Evolutionary conservation across 2,797 vertebrate species (phyloP), one percentile per base, ranked within the genome.

Genomic region (Liasis olivaceus): DNA sequence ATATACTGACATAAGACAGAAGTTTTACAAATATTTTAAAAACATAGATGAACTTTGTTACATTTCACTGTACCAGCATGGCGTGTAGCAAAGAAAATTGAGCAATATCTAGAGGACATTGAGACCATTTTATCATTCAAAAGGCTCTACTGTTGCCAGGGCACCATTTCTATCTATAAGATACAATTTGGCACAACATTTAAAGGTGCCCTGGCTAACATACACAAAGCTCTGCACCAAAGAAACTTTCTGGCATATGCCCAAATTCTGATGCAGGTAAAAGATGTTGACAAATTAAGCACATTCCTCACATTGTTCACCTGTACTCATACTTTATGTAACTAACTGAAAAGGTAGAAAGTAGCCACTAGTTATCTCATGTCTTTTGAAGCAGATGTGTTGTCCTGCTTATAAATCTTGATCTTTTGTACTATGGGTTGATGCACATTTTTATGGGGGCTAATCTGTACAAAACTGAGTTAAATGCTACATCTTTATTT

Each of bases 281-380:
- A 77, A 47, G 20, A 60, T 77, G 14, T 62, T 62, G 58, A 0
- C 69, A 69, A 56, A 90, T 56, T 0, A 95, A 95, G 94, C 93
- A 96, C 95, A 95, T 96, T 90, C 89, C 93, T 93, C 87, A 94
- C 22, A 69, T 51, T 54, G 56, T 91, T 91, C 94, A 92, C 95
- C 87, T 85, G 88, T 92, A 87, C 36, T 47, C 42, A 91, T 91
- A 94, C 31, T 0, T n/a, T 86, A 91, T 9, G 69, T 90, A 59
- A 13, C 64, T 89, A 87, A 89, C 90, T 92, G 51, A 85, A 93
- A 85, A 94, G n/a, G 90, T 95, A 14, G 36, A 88, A 12, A 59
- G n/a, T 95, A 85, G 51, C 90, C 72, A 60, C 93, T 4, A 59
- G 15, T 2, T 58, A 13, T 90, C 91, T 89, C 81, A 86, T 47